phyloP scores from a whole-genome alignment of 2,113 vertebrate species.

The Callospermophilus lateralis region DNA sequence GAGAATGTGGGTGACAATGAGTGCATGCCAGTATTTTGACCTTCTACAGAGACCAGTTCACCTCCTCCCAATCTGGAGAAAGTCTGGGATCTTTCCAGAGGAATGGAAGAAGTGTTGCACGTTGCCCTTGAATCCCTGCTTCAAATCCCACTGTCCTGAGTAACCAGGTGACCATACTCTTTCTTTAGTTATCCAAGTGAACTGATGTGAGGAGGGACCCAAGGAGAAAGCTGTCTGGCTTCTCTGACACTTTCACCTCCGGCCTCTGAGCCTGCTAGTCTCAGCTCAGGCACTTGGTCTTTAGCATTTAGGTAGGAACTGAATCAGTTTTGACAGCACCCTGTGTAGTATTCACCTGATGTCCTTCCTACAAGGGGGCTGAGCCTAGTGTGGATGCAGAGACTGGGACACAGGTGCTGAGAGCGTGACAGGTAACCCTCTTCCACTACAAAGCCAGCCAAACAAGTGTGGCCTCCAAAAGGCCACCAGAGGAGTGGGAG shows the following conservation, averaged over 20 bases:
- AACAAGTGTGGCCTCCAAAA: neutral
- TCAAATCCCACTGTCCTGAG: neutral
- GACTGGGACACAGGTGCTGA: neutral
- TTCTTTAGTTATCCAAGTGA: neutral
- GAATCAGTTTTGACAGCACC: neutral
- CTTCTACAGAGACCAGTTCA: neutral
- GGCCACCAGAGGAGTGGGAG: too few species aligned
- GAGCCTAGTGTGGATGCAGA: neutral
- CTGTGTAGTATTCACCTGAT: neutral
- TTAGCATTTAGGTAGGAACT: neutral
- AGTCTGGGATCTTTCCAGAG: neutral
- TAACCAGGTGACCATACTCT: neutral
- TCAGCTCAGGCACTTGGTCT: neutral
- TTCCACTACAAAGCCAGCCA: neutral
- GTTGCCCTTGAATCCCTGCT: neutral
- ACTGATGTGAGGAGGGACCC: too few species aligned
- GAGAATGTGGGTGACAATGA: neutral
- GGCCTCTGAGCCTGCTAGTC: neutral
- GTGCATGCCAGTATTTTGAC: neutral
- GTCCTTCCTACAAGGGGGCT: neutral
- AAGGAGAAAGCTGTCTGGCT: neutral
- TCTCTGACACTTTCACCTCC: fast-evolving
- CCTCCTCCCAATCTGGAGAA: neutral
- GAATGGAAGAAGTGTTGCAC: neutral
- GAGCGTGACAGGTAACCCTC: neutral